These are phyloP conservation scores for Melanotaenia pygmaea DNA, from an alignment of 2,797 vertebrate species.

Conservation along the genomic window DNA sequence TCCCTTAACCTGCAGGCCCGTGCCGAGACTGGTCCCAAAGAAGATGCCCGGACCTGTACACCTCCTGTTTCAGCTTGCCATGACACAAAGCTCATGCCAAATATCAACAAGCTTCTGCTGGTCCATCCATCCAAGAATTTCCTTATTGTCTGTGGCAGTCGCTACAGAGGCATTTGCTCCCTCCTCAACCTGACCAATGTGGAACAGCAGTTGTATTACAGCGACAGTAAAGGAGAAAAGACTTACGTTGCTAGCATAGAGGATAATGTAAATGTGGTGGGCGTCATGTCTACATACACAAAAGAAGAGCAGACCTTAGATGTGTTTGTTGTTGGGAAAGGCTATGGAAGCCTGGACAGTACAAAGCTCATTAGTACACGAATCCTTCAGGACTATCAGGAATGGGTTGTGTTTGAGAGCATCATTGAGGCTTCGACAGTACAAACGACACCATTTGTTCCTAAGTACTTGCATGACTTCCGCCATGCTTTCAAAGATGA, in stretches of 20 bases:
- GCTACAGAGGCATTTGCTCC: conserved; percentile 94
- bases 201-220: conserved; percentile 86
- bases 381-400: conserved; percentile 86
- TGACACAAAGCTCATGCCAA: conserved; percentile 86
- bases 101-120: conserved; percentile 92
- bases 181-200: conserved; percentile 88
- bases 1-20: conserved; percentile 77
- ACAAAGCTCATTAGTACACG: conserved; percentile 95
- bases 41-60: conserved; percentile 76
- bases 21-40: conserved; percentile 85
- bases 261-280: conserved; percentile 91
- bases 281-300: conserved; percentile 86
- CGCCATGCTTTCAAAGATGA: conserved; percentile 89
- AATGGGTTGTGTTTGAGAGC: conserved; percentile 92
- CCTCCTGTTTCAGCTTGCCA: conserved; percentile 79
- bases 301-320: conserved; percentile 53
- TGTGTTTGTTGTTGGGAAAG: conserved; percentile 94
- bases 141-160: conserved; percentile 92
- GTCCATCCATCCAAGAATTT: conserved; percentile 83
- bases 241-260: conserved; percentile 97
- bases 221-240: conserved; percentile 90
- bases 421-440: conserved; percentile 91
- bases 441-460: conserved; percentile 88
- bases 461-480: conserved; percentile 90
- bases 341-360: conserved; percentile 90